These are phyloP conservation scores for Eptatretus atami DNA, from an alignment of 2,797 vertebrate species.

Conservation along the genomic window DNA sequence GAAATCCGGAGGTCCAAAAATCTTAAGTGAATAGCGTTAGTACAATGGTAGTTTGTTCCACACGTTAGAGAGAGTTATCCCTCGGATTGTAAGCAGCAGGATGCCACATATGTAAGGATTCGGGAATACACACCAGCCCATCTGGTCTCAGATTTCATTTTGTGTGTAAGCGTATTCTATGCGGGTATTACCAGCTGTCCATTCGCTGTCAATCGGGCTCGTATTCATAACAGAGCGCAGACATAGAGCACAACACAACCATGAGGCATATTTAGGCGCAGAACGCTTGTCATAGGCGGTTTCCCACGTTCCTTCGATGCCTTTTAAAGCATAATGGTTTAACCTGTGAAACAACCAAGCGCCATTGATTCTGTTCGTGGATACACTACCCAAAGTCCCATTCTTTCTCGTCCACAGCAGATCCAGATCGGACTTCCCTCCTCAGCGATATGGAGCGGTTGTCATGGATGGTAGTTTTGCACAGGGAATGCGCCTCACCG, in stretches of 20 bases:
- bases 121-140: slow-evolving; percentile 70
- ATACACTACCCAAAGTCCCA: slow-evolving; percentile 91
- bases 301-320: slow-evolving; percentile 90
- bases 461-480: slow-evolving; percentile 97
- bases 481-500: slow-evolving; percentile 80
- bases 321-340: slow-evolving; percentile 85
- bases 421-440: slow-evolving; percentile 93
- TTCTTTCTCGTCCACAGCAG: slow-evolving; percentile 94
- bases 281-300: slow-evolving; percentile 77
- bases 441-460: slow-evolving; percentile 93
- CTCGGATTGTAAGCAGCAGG: slow-evolving; percentile 98
- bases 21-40: slow-evolving; percentile 76
- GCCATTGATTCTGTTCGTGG: slow-evolving; percentile 95
- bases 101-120: slow-evolving; percentile 92
- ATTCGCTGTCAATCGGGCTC: slow-evolving; percentile 89
- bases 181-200: slow-evolving; percentile 63
- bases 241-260: slow-evolving; percentile 87
- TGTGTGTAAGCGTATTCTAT: slow-evolving; percentile 89
- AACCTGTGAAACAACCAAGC: slow-evolving; percentile 93
- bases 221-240: slow-evolving; percentile 84
- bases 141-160: slow-evolving; percentile 50
- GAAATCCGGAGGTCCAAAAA: slow-evolving; percentile 77
- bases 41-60: slow-evolving; percentile 99
- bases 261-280: slow-evolving; percentile 95
- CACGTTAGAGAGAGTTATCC: slow-evolving; percentile 89